A percentile compares a stretch with the other conserved stretches of the same genome.
Conservation (phyloP, 2,797 vertebrate species). For the Pseudomugil tenellus region DNA sequence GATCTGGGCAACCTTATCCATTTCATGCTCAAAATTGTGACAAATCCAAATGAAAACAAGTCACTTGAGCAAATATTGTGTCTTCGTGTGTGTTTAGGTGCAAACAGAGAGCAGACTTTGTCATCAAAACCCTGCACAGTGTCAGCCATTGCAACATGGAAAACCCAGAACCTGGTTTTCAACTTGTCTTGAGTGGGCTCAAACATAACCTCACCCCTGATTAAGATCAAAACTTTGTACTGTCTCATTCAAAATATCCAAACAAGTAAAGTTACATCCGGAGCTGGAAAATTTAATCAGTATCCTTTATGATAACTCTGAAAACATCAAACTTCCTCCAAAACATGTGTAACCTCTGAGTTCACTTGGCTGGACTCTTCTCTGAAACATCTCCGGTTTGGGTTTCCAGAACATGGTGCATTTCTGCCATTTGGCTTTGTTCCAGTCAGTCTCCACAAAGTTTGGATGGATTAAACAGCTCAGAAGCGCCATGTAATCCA, state of each 20-base stretch:
- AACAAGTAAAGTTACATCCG: not conserved
- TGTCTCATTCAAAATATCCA: not conserved
- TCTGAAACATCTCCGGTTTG: too few relatives aligned
- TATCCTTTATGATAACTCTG: not conserved
- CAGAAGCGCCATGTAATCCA: slow-evolving; percentile 9
- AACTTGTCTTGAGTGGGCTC: not conserved
- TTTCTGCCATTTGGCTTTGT: slow-evolving; percentile 18
- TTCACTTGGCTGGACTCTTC: too few relatives aligned
- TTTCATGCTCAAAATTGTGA: not conserved
- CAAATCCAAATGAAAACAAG: not conserved
- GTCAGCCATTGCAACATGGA: too few relatives aligned
- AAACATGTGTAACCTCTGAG: too few relatives aligned
- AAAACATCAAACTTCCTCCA: not conserved
- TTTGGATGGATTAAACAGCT: slow-evolving; percentile 14
- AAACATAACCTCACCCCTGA: not conserved
- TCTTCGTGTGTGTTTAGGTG: not conserved
- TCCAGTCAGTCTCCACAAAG: slow-evolving; percentile 35
- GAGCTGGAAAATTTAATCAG: slow-evolving; percentile 1
- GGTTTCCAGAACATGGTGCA: slow-evolving; percentile 12
- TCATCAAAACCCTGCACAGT: too few relatives aligned
- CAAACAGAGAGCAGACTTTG: too few relatives aligned
- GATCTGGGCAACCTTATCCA: not conserved
- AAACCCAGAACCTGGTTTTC: too few relatives aligned
- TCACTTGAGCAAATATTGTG: not conserved
- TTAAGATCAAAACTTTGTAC: not conserved